These are phyloP conservation scores for Baccha elongata DNA, from an alignment of 2,888 invertebrate species.

Conservation along the genomic window DNA sequence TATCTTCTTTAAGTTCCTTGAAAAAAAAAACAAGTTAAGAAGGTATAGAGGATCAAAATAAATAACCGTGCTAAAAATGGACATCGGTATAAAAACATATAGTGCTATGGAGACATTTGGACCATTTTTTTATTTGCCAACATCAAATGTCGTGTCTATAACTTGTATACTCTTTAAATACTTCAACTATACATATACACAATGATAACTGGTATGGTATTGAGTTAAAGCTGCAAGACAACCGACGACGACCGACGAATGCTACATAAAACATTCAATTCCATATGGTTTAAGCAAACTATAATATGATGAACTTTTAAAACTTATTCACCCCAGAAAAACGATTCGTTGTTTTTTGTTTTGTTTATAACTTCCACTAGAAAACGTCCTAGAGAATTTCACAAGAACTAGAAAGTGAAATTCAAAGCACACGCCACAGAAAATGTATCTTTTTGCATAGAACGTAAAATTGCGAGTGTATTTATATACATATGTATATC, in stretches of 20 bases:
- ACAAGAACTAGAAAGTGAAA: constrained; percentile 65
- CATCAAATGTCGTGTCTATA: not conserved
- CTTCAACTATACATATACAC: not conserved
- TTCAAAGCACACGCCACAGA: constrained; percentile 61
- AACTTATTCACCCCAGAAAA: not conserved
- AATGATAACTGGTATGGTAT: constrained; percentile 3
- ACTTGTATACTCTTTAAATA: not conserved
- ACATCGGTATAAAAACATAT: constrained; percentile 24
- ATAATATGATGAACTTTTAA: constrained; percentile 17
- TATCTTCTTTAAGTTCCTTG: too few relatives aligned
- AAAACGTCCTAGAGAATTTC: constrained; percentile 4
- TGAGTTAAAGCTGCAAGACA: constrained; percentile 36
- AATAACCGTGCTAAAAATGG: not conserved
- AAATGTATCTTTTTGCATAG: constrained; percentile 38
- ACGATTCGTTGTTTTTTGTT: too few relatives aligned
- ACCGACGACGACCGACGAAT: not conserved
- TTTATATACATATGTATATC: too few relatives aligned
- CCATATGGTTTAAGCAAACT: constrained; percentile 33
- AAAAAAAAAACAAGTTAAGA: too few relatives aligned
- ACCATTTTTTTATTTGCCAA: constrained; percentile 42
- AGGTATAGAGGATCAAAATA: too few relatives aligned
- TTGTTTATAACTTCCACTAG: constrained; percentile 7
- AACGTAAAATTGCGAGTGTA: too few relatives aligned
- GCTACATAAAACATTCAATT: constrained; percentile 18
- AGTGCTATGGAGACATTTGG: constrained; percentile 47